phyloP scores from a whole-genome alignment of 2,888 invertebrate genomes.

The Cybosia mesomella region DNA sequence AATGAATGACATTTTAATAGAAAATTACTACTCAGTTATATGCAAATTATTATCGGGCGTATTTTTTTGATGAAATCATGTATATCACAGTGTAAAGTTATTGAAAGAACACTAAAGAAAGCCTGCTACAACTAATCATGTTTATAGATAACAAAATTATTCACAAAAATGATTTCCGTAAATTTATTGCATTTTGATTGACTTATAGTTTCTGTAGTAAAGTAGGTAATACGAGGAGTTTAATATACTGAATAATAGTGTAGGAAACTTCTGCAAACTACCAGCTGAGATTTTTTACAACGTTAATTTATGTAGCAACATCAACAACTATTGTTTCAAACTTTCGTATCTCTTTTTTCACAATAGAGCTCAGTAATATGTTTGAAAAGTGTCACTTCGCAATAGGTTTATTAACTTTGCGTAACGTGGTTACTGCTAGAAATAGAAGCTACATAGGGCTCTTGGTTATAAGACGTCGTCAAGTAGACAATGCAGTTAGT shows the following conservation, averaged over 20 bases:
- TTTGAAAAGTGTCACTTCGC: neutral
- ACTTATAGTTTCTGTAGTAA: neutral
- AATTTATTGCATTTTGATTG: conserved; percentile 18
- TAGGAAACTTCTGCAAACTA: neutral
- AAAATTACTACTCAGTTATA: neutral
- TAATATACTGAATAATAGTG: neutral
- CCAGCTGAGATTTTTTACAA: neutral
- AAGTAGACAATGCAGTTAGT: neutral
- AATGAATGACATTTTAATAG: no score
- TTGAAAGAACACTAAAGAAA: conserved; percentile 40
- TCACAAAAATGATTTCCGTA: conserved; percentile 25
- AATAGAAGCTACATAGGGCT: neutral
- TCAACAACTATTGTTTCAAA: neutral
- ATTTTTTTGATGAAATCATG: conserved; percentile 17
- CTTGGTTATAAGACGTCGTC: neutral
- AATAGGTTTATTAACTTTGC: neutral
- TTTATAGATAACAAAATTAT: conserved; percentile 24
- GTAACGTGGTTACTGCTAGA: neutral
- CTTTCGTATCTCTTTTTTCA: neutral
- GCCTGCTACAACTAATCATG: conserved; percentile 16
- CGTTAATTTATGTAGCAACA: neutral
- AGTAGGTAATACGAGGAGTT: neutral
- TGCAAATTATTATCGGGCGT: conserved; percentile 22
- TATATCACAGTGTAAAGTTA: conserved; percentile 30
- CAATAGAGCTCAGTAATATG: neutral